These are phyloP conservation scores for Anas bernieri DNA, from an alignment of 2,797 vertebrate species.

Conservation along the genomic window DNA sequence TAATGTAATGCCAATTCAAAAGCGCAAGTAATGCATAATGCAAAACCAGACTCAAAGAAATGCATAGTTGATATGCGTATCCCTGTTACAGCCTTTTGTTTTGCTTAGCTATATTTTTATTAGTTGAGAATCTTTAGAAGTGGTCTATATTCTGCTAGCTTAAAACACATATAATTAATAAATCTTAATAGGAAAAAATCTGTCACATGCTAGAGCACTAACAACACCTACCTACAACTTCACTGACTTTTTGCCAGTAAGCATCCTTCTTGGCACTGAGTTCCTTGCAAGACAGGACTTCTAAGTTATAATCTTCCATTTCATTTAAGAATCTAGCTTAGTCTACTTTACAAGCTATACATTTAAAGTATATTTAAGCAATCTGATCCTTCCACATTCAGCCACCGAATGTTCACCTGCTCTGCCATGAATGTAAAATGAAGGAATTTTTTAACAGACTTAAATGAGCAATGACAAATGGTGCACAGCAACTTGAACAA, in stretches of 20 bases:
- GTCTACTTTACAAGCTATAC: conserved; percentile 14
- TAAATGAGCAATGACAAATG: neutral
- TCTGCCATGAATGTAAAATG: neutral
- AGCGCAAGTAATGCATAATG: conserved; percentile 1
- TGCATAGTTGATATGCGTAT: conserved; percentile 51
- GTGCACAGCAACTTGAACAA: neutral
- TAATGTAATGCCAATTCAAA: conserved; percentile 49
- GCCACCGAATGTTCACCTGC: conserved; percentile 19
- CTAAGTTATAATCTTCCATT: neutral
- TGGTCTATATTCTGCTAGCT: conserved; percentile 58
- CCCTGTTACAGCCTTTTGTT: neutral
- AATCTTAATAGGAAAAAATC: conserved; percentile 11
- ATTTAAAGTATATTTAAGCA: neutral
- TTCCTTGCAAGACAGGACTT: conserved; percentile 29
- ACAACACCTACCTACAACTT: neutral
- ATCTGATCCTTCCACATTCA: neutral
- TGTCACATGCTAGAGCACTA: neutral
- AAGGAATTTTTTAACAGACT: neutral
- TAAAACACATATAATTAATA: conserved; percentile 40
- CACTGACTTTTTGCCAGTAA: neutral
- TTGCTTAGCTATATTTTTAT: conserved; percentile 18
- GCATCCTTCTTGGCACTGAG: conserved; percentile 27
- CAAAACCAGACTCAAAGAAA: conserved; percentile 54
- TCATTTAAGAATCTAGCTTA: conserved; percentile 2
- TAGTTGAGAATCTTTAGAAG: conserved; percentile 49